phyloP scores from a whole-genome alignment of 2,797 vertebrate species.

The Adelosebastes latens region DNA sequence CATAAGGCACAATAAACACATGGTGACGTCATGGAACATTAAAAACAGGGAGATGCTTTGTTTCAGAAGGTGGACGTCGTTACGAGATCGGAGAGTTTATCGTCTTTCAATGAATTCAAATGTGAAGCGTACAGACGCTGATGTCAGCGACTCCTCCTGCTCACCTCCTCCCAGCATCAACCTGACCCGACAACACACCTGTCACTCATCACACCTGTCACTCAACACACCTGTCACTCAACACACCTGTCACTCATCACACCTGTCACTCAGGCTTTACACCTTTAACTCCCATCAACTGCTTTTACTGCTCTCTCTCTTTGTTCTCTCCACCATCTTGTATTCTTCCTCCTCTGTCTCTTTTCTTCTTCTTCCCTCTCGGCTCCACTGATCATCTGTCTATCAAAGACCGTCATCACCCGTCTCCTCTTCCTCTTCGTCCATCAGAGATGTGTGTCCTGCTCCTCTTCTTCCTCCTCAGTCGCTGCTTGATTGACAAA shows the following conservation, averaged over 20 bases:
- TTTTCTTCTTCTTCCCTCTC: not conserved
- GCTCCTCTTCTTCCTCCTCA: slow-evolving; percentile 92
- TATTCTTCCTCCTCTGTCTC: not conserved
- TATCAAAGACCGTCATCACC: slow-evolving; percentile 15
- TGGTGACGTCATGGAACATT: not conserved
- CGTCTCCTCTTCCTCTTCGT: slow-evolving; percentile 30
- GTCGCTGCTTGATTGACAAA: slow-evolving; percentile 90
- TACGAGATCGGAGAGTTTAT: not conserved
- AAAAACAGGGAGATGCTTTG: not conserved
- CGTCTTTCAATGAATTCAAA: not conserved
- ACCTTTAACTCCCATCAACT: not conserved
- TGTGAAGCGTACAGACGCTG: not conserved
- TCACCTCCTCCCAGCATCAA: not conserved
- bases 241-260: too few species aligned
- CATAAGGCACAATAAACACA: slow-evolving; percentile 56
- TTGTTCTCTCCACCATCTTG: not conserved
- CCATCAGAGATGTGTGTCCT: slow-evolving; percentile 94
- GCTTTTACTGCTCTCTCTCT: not conserved
- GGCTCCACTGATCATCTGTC: slow-evolving; percentile 9
- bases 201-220: not conserved
- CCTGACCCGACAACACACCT: slow-evolving; percentile 21
- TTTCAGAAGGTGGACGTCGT: not conserved
- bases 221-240: too few species aligned
- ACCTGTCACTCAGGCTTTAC: not conserved
- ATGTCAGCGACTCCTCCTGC: slow-evolving; percentile 47